Conservation (phyloP, 2,888 invertebrate species). For the Eilema depressum region DNA sequence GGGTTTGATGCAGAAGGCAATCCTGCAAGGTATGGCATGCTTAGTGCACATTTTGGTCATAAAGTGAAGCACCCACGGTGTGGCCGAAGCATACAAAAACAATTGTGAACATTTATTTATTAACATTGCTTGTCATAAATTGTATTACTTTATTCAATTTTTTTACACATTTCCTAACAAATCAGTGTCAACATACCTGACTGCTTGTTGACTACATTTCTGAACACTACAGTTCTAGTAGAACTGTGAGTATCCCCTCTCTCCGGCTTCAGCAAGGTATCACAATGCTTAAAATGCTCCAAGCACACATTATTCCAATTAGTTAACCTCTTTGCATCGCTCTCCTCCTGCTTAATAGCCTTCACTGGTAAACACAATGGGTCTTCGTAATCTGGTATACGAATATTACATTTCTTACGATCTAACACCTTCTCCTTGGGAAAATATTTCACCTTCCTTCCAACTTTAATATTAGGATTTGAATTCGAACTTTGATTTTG, state of each 20-base stretch:
- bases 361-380: slow-evolving; percentile 77
- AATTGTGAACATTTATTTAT: too few species aligned
- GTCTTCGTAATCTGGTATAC: slow-evolving; percentile 78
- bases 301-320: slow-evolving; percentile 79
- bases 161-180: too few species aligned
- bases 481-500: background rate
- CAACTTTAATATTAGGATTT: slow-evolving; percentile 25
- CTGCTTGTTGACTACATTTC: slow-evolving; percentile 68
- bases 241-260: slow-evolving; percentile 63
- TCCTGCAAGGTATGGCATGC: too few species aligned
- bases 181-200: slow-evolving; percentile 56
- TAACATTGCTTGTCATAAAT: background rate
- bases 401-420: slow-evolving; percentile 62
- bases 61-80: too few species aligned
- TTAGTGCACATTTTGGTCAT: too few species aligned
- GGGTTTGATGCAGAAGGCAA: too few species aligned
- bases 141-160: background rate
- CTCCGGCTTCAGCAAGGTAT: slow-evolving; percentile 63
- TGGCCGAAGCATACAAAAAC: too few species aligned
- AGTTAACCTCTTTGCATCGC: slow-evolving; percentile 63
- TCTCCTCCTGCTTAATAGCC: slow-evolving; percentile 58
- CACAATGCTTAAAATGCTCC: slow-evolving; percentile 69
- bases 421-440: slow-evolving; percentile 40
- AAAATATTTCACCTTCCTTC: slow-evolving; percentile 23
- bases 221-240: slow-evolving; percentile 67